These are phyloP conservation scores for Vombatus ursinus DNA, from an alignment of 2,113 vertebrate genomes.

Conservation along the genomic window DNA sequence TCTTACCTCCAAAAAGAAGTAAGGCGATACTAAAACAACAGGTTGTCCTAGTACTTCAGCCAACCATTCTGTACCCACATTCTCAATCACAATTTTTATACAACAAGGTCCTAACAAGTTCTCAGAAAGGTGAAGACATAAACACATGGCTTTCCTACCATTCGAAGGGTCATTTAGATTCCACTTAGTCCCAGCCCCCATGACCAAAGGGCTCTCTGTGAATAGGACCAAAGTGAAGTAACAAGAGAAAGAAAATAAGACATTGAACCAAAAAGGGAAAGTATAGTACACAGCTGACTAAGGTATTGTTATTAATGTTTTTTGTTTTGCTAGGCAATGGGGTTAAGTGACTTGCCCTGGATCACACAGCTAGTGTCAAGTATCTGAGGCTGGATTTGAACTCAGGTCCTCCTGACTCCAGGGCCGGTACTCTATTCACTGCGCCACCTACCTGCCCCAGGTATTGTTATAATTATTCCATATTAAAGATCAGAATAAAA, in stretches of 20 bases:
- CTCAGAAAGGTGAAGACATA: background rate
- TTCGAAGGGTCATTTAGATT: background rate
- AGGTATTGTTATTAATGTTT: background rate
- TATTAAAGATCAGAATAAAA: background rate
- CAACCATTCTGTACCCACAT: background rate
- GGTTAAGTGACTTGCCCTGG: too few relatives aligned
- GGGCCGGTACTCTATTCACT: too few relatives aligned
- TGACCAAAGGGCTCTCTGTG: background rate
- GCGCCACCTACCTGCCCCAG: too few relatives aligned
- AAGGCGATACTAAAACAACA: background rate
- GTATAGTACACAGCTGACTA: background rate
- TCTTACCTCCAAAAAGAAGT: background rate
- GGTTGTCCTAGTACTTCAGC: too few relatives aligned
- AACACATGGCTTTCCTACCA: background rate
- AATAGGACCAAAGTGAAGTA: background rate
- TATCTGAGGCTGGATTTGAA: too few relatives aligned
- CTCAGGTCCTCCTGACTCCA: too few relatives aligned
- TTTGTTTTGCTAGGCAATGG: too few relatives aligned
- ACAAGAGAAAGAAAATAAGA: background rate
- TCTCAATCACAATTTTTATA: background rate
- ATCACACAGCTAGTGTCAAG: too few relatives aligned
- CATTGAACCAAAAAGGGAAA: background rate
- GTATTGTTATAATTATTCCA: background rate
- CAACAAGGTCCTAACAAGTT: background rate
- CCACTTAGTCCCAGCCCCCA: background rate